Evolutionary conservation across 2,113 vertebrate genomes (phyloP).

Genomic region (Callionymus lyra): DNA sequence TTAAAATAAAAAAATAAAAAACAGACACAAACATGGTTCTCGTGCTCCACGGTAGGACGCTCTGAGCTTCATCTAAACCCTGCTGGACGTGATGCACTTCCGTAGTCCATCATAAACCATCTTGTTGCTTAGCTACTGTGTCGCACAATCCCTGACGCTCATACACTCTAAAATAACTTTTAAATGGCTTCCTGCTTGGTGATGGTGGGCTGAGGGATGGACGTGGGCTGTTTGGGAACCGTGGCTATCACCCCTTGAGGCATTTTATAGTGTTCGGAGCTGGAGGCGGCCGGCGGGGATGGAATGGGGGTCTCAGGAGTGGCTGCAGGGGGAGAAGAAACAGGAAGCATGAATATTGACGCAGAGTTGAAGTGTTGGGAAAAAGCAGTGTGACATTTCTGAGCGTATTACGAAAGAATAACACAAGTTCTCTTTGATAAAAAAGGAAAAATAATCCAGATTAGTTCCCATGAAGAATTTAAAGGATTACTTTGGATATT

Average conservation of each 20-base stretch:
- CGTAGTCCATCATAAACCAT: no score
- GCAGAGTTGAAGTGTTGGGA: slow-evolving; percentile 25
- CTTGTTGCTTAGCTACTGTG: no score
- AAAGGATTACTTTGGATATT: slow-evolving; percentile 57
- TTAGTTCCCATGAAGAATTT: slow-evolving; percentile 54
- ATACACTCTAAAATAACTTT: slow-evolving; percentile 12
- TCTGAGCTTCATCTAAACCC: no score
- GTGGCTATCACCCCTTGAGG: slow-evolving; percentile 85
- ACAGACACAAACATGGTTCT: no score
- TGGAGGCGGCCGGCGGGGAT: slow-evolving; percentile 84
- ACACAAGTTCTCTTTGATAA: slow-evolving; percentile 60
- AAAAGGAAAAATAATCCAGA: slow-evolving; percentile 69
- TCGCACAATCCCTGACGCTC: no score
- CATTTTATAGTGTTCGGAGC: slow-evolving; percentile 92
- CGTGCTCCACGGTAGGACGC: no score
- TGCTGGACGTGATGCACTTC: no score
- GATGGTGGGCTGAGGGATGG: slow-evolving; percentile 85
- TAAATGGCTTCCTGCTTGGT: slow-evolving; percentile 97
- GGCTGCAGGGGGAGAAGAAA: slow-evolving; percentile 69
- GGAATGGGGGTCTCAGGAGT: slow-evolving; percentile 96
- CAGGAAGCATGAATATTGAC: slow-evolving; percentile 11
- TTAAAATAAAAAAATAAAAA: no score
- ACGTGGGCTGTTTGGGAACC: slow-evolving; percentile 81
- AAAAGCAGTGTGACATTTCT: slow-evolving; percentile 57
- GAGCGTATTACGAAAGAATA: slow-evolving; percentile 57